These are phyloP conservation scores for Hiodon alosoides DNA, from an alignment of 2,113 vertebrate genomes.

Conservation along the genomic window DNA sequence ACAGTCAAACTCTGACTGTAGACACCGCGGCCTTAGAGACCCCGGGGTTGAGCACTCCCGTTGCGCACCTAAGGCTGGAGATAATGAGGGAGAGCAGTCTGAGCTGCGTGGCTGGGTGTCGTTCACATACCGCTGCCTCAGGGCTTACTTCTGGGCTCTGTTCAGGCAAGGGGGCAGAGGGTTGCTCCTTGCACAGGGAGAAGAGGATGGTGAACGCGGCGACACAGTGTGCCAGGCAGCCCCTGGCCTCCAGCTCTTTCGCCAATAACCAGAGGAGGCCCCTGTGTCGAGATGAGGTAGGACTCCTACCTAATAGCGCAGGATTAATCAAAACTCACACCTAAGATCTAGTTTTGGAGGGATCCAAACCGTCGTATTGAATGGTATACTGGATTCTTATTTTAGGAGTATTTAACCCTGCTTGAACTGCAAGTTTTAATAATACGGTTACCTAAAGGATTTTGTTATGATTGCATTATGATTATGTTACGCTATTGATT, in stretches of 20 bases:
- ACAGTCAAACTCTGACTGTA: too few species aligned
- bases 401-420: background rate
- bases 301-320: background rate
- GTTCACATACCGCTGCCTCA: too few species aligned
- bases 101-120: too few species aligned
- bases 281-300: background rate
- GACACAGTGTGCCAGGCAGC: background rate
- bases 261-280: background rate
- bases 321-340: background rate
- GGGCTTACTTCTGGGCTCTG: background rate
- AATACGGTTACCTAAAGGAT: background rate
- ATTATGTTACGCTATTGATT: background rate
- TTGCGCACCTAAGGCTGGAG: too few species aligned
- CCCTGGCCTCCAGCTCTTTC: background rate
- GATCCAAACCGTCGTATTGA: background rate
- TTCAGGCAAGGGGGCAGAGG: background rate
- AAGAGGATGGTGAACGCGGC: background rate
- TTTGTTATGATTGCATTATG: background rate
- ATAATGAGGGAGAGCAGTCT: too few species aligned
- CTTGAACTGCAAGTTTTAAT: too few species aligned
- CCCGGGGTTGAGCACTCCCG: too few species aligned
- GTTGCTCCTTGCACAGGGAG: background rate
- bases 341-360: background rate
- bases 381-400: background rate
- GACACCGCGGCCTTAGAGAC: too few species aligned